Percentiles rank a stretch among this genome's conserved stretches.
Evolutionary conservation across 2,888 invertebrate species (phyloP).

Genomic region (Philonicus albiceps): DNA sequence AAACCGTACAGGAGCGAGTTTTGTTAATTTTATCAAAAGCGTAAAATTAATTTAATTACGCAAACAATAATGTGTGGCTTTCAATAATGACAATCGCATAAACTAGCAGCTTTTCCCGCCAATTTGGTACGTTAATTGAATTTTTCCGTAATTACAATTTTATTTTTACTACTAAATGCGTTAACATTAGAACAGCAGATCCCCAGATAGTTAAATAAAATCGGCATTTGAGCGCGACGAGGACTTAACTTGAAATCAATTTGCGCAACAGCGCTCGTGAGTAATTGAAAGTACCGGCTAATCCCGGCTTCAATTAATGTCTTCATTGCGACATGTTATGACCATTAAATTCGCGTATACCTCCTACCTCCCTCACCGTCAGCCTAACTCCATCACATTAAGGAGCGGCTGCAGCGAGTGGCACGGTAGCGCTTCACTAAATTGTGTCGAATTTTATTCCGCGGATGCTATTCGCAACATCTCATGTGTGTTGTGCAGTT

Average conservation of each 20-base stretch:
- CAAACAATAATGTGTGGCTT: not conserved
- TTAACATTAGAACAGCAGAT: not conserved
- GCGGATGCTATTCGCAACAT: not conserved
- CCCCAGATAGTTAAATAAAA: not conserved
- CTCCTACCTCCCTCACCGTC: too few relatives aligned
- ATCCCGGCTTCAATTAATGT: not conserved
- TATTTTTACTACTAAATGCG: not conserved
- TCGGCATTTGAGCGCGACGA: not conserved
- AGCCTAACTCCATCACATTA: not conserved
- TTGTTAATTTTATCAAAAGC: not conserved
- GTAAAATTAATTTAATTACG: not conserved
- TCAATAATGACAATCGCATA: not conserved
- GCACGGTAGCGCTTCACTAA: not conserved
- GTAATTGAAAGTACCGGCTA: not conserved
- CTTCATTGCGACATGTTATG: not conserved
- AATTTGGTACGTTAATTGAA: not conserved
- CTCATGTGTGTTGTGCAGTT: not conserved
- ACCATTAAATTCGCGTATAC: not conserved
- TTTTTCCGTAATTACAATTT: not conserved
- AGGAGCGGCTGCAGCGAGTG: not conserved
- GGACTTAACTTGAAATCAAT: not conserved
- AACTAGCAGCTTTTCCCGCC: not conserved
- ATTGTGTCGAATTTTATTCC: not conserved
- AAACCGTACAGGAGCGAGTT: not conserved
- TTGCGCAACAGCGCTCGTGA: not conserved